Percentiles rank a stretch among this genome's conserved stretches.
Conservation (phyloP, 2,113 vertebrate species). For the Pygoscelis antarcticus region DNA sequence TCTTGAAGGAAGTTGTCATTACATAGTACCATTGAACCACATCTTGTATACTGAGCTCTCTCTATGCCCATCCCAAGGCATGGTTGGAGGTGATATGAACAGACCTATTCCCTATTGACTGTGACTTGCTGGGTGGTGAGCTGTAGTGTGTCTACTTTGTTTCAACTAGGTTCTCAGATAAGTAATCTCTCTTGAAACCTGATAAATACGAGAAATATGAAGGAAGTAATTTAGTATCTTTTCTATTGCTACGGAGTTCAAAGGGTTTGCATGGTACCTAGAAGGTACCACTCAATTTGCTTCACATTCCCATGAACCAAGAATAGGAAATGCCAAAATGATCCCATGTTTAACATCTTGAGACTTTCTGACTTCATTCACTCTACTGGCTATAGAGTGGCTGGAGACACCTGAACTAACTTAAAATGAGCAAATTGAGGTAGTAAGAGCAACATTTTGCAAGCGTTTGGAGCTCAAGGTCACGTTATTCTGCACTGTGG, state of each 20-base stretch:
- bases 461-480: neutral
- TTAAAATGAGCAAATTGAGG: neutral
- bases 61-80: neutral
- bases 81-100: neutral
- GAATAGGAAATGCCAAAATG: neutral
- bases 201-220: neutral
- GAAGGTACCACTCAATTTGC: neutral
- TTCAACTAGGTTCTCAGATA: neutral
- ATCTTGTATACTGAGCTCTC: neutral
- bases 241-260: neutral
- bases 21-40: rapidly evolving
- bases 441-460: neutral
- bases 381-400: neutral
- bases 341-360: neutral
- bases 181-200: neutral
- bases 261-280: neutral
- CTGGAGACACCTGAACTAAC: neutral
- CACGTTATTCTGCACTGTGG: neutral
- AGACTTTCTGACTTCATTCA: neutral
- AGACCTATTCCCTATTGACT: neutral
- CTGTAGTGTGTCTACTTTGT: neutral
- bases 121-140: neutral
- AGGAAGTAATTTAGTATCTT: neutral
- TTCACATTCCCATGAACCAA: neutral
- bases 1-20: neutral